Base-by-base conservation (phyloP, 2,797 vertebrate genomes). In the Craterocephalus amniculus region DNA sequence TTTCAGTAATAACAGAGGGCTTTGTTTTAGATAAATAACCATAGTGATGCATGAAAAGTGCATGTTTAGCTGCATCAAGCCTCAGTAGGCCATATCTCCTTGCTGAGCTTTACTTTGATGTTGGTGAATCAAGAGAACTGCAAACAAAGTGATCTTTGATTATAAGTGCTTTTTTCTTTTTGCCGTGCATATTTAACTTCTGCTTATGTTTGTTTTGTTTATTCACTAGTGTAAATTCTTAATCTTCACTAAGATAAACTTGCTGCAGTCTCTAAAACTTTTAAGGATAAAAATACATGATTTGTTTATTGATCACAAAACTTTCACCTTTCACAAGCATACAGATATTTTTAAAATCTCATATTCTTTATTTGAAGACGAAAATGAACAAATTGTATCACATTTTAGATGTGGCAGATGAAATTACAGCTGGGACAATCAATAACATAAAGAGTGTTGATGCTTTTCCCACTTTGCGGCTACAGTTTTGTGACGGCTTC, bases 381-480 rank as follows among this genome's bases (percentile, higher is more conserved):
- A 85, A 93, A 90, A 88, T 83, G 71, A 92, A 91, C 81, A 86
- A 91, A 87, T 65, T 45, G 22, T 74, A 91, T 83, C 83, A 81
- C 87, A 81, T 71, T 84, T 86, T 79, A 87, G 65, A n/a, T 60
- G 84, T 81, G 90, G 82, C 70, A 80, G 77, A 87, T 89, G 61
- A 64, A 89, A 92, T 92, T 89, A 89, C 79, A 87, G 87, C 88
- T 91, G 89, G 83, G 81, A 83, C 72, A 91, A 92, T 95, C 90
- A 93, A 86, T 70, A 65, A 85, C 66, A 69, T 83, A 72, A 65
- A 63, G 68, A 79, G 80, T 91, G 88, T 91, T 85, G 90, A 91
- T 85, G 91, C 48, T 81, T 81, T 85, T 24, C 66, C 84, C 49
- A 58, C 63, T 72, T 85, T 89, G 70, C 77, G 92, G 88, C 95